These are phyloP conservation scores for Dermatemys mawii DNA, from an alignment of 2,113 vertebrate species.

Conservation along the genomic window DNA sequence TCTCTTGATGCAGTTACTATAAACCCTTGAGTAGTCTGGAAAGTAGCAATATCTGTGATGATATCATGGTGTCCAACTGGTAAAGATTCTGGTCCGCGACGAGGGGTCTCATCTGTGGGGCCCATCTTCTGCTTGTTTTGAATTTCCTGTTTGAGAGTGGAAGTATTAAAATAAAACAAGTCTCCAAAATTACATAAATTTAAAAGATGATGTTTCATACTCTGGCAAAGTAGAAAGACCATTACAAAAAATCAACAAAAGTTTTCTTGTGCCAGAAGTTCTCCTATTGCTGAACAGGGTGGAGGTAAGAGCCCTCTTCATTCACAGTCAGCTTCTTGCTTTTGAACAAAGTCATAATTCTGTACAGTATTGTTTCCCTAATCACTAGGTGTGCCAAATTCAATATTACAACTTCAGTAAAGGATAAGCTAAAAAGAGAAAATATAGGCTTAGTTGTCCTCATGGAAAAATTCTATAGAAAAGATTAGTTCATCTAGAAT, in stretches of 20 bases:
- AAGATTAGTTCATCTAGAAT: background rate
- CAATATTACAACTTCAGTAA: background rate
- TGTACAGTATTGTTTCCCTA: no score
- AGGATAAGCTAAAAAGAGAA: background rate
- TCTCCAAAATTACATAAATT: background rate
- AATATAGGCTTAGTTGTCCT: background rate
- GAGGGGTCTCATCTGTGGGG: conserved; percentile 89
- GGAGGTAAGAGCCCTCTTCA: background rate
- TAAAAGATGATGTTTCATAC: background rate
- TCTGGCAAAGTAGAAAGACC: background rate
- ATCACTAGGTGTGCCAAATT: background rate
- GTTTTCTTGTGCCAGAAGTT: background rate
- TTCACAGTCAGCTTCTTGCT: background rate
- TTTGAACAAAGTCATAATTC: background rate
- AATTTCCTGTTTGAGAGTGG: conserved; percentile 85
- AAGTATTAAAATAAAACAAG: background rate
- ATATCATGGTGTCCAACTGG: conserved; percentile 96
- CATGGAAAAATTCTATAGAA: rapidly evolving
- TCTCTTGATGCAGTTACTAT: conserved; percentile 96
- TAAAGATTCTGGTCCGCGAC: conserved; percentile 92
- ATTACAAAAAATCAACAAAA: background rate
- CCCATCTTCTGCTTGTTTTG: conserved; percentile 96
- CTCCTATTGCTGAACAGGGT: background rate
- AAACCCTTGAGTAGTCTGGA: conserved; percentile 98
- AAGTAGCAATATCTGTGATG: conserved; percentile 95